Evolutionary conservation across 2,113 vertebrate genomes (phyloP), one percentile per base, ranked within the genome.

Genomic region (Pseudorasbora parva): DNA sequence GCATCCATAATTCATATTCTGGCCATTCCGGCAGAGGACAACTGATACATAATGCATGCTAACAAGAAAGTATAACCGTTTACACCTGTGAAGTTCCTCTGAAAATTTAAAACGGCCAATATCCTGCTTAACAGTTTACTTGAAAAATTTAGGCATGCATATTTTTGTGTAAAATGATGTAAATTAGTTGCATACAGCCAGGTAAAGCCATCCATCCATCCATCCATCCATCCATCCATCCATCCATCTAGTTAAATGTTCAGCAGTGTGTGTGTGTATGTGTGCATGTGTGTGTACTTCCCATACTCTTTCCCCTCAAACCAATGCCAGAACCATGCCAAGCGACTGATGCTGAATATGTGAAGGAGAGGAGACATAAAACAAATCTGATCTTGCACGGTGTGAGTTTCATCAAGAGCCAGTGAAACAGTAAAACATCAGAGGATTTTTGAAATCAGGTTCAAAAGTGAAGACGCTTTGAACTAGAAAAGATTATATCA

Each of bases 1-100:
- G 92, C 93, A 93, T 95, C 93, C 91, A 95, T 94, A 93, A 94
- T 95, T 95, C 88, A 95, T 92, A 92, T 75, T 78, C 87, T 82
- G 92, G 91, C 90, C 93, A 93, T 89, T 93, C 88, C 90, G 82
- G 91, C 85, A 92, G 92, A 94, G 92, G 93, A 93, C 90, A 91
- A 62, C 54, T 85, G 89, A 93, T 94, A 85, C 91, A 94, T 95
- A 93, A 94, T 95, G 86, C 91, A 95, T 94, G 92, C 60, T 54
- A 74, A 90, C 91, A 92, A 92, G 92, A 93, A 93, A 91, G 90
- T 89, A 91, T 89, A 92, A 89, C 92, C 88, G 92, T 93, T 92
- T 80, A 89, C 87, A 83, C 88, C 89, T 91, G 88, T 84, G 87
- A 89, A 90, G 92, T 89, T 90, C 90, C 85, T 72, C 71, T 89